Conservation (phyloP, 1,140 invertebrate species). For the Anadara kagoshimensis region DNA sequence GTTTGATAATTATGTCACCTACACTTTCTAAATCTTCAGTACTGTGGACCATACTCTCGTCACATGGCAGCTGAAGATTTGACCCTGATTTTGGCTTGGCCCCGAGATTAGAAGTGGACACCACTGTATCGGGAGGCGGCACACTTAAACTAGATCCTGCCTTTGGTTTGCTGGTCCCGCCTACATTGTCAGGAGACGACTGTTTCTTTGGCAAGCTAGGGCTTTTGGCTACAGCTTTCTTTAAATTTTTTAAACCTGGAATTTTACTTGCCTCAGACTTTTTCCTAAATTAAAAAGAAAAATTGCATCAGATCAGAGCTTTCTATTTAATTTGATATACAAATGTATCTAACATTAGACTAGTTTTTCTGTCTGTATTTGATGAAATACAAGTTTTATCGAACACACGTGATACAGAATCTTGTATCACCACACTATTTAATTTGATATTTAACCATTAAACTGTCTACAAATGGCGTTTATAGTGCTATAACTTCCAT, state of each 20-base stretch:
- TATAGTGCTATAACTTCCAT: too few species aligned
- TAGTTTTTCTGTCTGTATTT: too few species aligned
- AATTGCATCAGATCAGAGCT: too few species aligned
- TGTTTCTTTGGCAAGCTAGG: conserved; percentile 50
- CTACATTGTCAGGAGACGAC: conserved; percentile 43
- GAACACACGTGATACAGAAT: too few species aligned
- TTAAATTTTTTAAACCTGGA: conserved; percentile 50
- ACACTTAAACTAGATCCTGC: conserved; percentile 8
- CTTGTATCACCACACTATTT: too few species aligned
- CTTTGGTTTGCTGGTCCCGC: conserved; percentile 6
- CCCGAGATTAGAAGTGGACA: conserved; percentile 16
- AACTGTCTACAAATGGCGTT: too few species aligned
- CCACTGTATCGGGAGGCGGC: conserved; percentile 19
- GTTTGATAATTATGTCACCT: conserved; percentile 48
- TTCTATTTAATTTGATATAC: too few species aligned
- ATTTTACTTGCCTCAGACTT: conserved; percentile 57
- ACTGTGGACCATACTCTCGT: conserved; percentile 52
- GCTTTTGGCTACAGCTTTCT: conserved; percentile 58
- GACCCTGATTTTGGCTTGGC: conserved; percentile 41
- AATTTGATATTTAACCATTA: too few species aligned
- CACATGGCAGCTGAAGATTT: conserved; percentile 51
- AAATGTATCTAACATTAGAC: too few species aligned
- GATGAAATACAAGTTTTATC: too few species aligned
- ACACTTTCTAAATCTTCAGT: conserved; percentile 65
- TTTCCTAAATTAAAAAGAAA: conserved; percentile 51